phyloP scores from a whole-genome alignment of 2,888 invertebrate genomes.

The Ommatoiulus sabulosus region DNA sequence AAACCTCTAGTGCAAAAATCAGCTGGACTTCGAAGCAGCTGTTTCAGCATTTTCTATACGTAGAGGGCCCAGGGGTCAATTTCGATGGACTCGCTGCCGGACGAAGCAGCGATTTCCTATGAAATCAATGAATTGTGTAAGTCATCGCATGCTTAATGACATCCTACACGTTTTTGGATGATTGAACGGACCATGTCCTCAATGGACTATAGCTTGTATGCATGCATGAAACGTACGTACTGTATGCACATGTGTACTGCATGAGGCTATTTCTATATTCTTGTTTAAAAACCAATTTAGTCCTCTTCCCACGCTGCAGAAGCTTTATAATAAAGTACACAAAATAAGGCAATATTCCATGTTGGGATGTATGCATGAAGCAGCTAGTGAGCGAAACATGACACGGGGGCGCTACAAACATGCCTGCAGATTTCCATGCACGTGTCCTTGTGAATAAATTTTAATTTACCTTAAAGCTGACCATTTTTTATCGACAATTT shows the following conservation, averaged over 20 bases:
- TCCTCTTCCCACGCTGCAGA: neutral
- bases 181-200: neutral
- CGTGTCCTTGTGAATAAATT: too few relatives aligned
- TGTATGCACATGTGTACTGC: too few relatives aligned
- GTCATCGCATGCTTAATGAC: neutral
- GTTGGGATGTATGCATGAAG: neutral
- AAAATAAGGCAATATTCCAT: neutral
- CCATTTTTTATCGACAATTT: too few relatives aligned
- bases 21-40: neutral
- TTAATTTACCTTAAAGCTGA: too few relatives aligned
- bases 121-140: constrained; percentile 3
- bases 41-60: neutral
- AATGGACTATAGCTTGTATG: neutral
- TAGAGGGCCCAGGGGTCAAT: neutral
- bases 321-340: neutral
- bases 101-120: neutral
- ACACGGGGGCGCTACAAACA: neutral
- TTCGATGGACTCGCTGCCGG: neutral
- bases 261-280: neutral
- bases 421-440: neutral
- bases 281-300: neutral
- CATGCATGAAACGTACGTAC: neutral
- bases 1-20: neutral
- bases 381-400: neutral
- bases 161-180: neutral